These are phyloP conservation scores for Amiota minor DNA, from an alignment of 2,888 invertebrate genomes.

Conservation along the genomic window DNA sequence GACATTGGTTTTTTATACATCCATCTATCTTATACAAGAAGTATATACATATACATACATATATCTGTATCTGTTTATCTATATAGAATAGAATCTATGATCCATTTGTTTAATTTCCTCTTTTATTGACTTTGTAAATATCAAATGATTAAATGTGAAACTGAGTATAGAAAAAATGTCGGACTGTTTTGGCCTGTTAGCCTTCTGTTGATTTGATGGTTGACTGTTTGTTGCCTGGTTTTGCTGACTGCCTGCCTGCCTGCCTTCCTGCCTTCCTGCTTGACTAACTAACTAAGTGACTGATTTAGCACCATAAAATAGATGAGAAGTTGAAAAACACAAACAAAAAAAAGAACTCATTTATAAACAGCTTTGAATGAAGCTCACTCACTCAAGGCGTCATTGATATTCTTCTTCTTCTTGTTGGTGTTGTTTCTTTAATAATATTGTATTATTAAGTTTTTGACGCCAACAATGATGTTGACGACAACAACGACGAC, in stretches of 20 bases:
- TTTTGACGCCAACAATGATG: not conserved
- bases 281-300: too few relatives aligned
- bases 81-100: constrained; percentile 5
- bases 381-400: constrained; percentile 7
- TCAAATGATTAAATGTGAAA: constrained; percentile 10
- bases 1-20: not conserved
- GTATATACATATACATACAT: not conserved
- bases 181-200: constrained; percentile 14
- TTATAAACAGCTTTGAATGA: not conserved
- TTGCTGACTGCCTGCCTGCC: too few relatives aligned
- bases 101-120: constrained; percentile 22
- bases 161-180: not conserved
- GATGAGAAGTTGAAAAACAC: too few relatives aligned
- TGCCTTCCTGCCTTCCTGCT: too few relatives aligned
- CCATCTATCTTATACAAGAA: not conserved
- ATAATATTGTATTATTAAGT: too few relatives aligned
- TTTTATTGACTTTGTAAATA: constrained; percentile 29
- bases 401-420: not conserved
- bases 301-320: not conserved
- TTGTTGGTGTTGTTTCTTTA: constrained; percentile 2
- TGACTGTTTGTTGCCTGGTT: not conserved
- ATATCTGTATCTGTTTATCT: not conserved
- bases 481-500: too few relatives aligned
- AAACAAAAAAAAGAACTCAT: too few relatives aligned
- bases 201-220: not conserved